Conservation (phyloP, 1,140 invertebrate genomes). For the Achatina immaculata region DNA sequence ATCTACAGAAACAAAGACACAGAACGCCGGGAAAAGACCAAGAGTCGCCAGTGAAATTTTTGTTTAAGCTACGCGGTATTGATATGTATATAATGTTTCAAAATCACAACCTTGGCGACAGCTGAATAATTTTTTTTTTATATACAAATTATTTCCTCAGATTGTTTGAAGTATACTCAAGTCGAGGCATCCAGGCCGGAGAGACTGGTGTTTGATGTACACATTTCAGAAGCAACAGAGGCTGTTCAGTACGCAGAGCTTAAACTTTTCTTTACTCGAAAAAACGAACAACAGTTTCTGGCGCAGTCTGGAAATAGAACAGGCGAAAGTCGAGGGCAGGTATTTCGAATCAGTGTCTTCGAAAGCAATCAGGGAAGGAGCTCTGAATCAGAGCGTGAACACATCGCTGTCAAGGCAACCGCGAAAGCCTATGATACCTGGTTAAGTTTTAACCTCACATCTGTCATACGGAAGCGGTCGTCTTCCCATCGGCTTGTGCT, state of each 20-base stretch:
- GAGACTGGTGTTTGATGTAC: background rate
- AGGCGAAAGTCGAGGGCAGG: background rate
- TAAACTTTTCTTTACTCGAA: background rate
- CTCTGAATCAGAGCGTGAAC: background rate
- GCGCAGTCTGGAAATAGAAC: background rate
- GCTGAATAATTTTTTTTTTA: too few species aligned
- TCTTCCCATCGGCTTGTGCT: background rate
- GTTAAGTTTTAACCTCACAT: conserved; percentile 16
- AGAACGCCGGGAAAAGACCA: too few species aligned
- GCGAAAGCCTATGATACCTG: conserved; percentile 55
- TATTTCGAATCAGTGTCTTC: background rate
- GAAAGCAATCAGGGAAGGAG: background rate
- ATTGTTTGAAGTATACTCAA: too few species aligned
- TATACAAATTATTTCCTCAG: too few species aligned
- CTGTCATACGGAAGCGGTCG: background rate
- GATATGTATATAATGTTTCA: too few species aligned
- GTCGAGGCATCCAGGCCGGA: too few species aligned
- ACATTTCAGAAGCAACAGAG: background rate
- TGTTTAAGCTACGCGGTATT: too few species aligned
- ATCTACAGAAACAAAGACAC: too few species aligned
- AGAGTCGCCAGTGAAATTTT: too few species aligned
- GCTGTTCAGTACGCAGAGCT: conserved; percentile 13
- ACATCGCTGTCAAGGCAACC: background rate
- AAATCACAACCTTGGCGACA: too few species aligned
- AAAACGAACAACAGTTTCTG: background rate